Percentiles rank a stretch among this genome's conserved stretches.
Evolutionary conservation across 1,140 invertebrate genomes (phyloP).

Genomic region (Drosophila sp.): DNA sequence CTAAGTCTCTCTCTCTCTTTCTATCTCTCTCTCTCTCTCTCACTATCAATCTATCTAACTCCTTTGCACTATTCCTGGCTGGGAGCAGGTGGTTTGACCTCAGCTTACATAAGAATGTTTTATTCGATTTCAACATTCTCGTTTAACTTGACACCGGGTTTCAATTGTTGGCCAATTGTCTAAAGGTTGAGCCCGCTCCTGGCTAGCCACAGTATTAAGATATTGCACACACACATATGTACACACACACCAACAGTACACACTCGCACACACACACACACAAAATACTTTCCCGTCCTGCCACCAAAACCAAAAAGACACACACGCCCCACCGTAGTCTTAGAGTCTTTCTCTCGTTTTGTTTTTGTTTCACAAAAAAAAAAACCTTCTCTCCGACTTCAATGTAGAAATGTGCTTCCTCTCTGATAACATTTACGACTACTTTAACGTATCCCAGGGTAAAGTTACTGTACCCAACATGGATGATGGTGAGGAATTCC

Average conservation of each 20-base stretch:
- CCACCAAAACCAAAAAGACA: conserved; percentile 24
- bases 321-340: conserved; percentile 46
- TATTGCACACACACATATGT: conserved; percentile 27
- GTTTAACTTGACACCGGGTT: conserved; percentile 66
- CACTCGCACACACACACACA: conserved; percentile 26
- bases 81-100: conserved; percentile 63
- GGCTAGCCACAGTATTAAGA: conserved; percentile 41
- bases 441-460: conserved; percentile 98
- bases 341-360: conserved; percentile 56
- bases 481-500: conserved; percentile 98
- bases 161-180: not conserved
- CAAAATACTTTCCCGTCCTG: conserved; percentile 9
- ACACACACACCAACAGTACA: conserved; percentile 29
- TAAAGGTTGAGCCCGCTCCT: conserved; percentile 63
- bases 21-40: conserved; percentile 33
- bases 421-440: conserved; percentile 93
- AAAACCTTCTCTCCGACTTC: conserved; percentile 71
- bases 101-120: conserved; percentile 26
- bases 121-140: conserved; percentile 26
- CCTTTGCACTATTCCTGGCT: conserved; percentile 50
- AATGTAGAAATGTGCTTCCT: conserved; percentile 91
- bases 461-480: conserved; percentile 97
- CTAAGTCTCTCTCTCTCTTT: conserved; percentile 30
- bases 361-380: conserved; percentile 65
- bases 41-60: conserved; percentile 33